Evolutionary conservation across 2,888 invertebrate species (phyloP), one percentile per base, ranked within the genome.

Genomic region (Lagria hirta): DNA sequence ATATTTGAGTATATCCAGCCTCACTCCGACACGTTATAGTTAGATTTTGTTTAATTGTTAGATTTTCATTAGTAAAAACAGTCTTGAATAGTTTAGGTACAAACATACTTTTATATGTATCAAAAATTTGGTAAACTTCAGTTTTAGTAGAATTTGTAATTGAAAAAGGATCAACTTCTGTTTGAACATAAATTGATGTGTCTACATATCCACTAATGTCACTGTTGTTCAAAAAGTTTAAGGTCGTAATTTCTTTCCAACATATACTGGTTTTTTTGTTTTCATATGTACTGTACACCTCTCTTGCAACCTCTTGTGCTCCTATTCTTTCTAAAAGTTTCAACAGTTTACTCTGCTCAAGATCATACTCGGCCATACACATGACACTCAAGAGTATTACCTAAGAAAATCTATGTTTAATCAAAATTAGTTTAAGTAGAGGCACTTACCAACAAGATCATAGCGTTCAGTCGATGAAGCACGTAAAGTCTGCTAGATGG

Each of bases 221-320:
- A 8, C 37, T 29, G 12, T 28, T 37, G 1, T 4, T 3, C 10
- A 7, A 28, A 21, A 26, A 14, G 11, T 29, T 21, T 8, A 37
- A 21, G 12, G 15, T 21, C 10, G 21, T 28, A 15, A 3, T 28
- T 14, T 37, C 14, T n/a, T 14, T 37, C 37, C 37, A 37, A 11
- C 37, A 37, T 21, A 37, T 37, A n/a, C 28, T 37, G 4, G 14
- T 18, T n/a, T n/a, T n/a, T n/a, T n/a, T n/a, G n/a, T n/a, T n/a
- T n/a, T n/a, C n/a, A n/a, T n/a, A n/a, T n/a, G n/a, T n/a, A n/a
- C n/a, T n/a, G n/a, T n/a, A n/a, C n/a, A n/a, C n/a, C n/a, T n/a
- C n/a, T n/a, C n/a, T n/a, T n/a, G n/a, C n/a, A n/a, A n/a, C n/a
- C n/a, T n/a, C n/a, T n/a, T n/a, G n/a, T n/a, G n/a, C n/a, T n/a